phyloP scores from a whole-genome alignment of 92 coral and sea anemone genomes.

The Plumapathes pennacea region DNA sequence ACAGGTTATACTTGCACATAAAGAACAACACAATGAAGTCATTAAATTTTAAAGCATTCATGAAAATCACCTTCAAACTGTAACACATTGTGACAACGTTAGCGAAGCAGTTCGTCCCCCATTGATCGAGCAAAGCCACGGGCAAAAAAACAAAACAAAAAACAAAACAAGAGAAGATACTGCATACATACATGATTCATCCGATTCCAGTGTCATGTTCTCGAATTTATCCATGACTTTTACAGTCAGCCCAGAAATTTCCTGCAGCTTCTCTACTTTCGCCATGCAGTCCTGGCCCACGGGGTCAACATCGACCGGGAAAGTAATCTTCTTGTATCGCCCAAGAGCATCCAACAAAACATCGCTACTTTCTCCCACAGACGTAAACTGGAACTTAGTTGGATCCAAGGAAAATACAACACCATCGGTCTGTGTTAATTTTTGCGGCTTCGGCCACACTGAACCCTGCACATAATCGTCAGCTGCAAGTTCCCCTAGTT shows the following conservation, averaged over 20 bases:
- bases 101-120: too few species aligned
- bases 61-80: too few species aligned
- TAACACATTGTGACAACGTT: too few species aligned
- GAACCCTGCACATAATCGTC: slow-evolving; percentile 87
- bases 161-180: too few species aligned
- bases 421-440: slow-evolving; percentile 49
- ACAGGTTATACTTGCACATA: too few species aligned
- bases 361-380: slow-evolving; percentile 78
- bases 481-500: neutral
- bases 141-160: too few species aligned
- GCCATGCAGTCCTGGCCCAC: too few species aligned
- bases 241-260: slow-evolving; percentile 52
- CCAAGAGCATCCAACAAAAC: slow-evolving; percentile 71
- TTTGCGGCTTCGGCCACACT: slow-evolving; percentile 94
- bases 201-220: slow-evolving; percentile 52
- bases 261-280: slow-evolving; percentile 17
- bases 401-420: slow-evolving; percentile 57
- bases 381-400: slow-evolving; percentile 44
- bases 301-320: slow-evolving; percentile 70
- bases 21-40: too few species aligned
- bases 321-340: slow-evolving; percentile 70
- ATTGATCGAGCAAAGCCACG: too few species aligned
- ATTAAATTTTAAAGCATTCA: too few species aligned
- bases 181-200: slow-evolving; percentile 90
- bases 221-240: slow-evolving; percentile 60